Evolutionary conservation across 2,888 invertebrate species (phyloP), one percentile per base, ranked within the genome.

Genomic region (Pristionchus arcanus): DNA sequence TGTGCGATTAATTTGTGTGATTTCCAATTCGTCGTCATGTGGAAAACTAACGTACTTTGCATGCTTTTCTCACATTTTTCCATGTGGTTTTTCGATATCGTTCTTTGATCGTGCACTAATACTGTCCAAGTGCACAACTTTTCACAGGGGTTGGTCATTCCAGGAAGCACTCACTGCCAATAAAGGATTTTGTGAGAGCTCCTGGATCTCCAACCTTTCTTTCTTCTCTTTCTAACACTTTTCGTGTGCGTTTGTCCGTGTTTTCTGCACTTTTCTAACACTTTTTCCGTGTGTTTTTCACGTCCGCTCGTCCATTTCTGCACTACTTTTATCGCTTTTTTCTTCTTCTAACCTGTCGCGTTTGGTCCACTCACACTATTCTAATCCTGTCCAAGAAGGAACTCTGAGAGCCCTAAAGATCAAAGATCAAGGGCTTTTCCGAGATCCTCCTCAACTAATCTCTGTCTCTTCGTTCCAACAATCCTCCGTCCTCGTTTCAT

Each of bases 191-290:
- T n/a, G 25, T 9, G 49, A 42, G 28, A n/a, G 11, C 2, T 49
- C 25, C 53, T 49, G n/a, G 16, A 28, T 49, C 25, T 0, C n/a
- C 42, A 2, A 25, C 16, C 83, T 15, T 25, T 3, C 16, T 42
- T 68, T 87, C 63, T 42, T 68, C 42, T 87, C 9, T 28, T 87
- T 87, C 66, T 87, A 55, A 68, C 68, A 49, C 28, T 87, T 42
- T 87, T n/a, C 37, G 59, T 42, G 68, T 87, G 66, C 4, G 42
- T 37, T 68, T 42, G 66, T 66, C 87, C 86, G 42, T 49, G 19
- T 87, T 85, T 85, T 85, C 84, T 85, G 84, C 84, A 59, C 34
- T 85, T 85, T 85, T 49, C 49, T 81, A 81, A 81, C 81, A 81
- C 49, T 9, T 42, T 49, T 81, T 28, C 66, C 28, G 37, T 85